Conservation (phyloP, 2,888 invertebrate species). For the Lordiphosa andalusiaca region DNA sequence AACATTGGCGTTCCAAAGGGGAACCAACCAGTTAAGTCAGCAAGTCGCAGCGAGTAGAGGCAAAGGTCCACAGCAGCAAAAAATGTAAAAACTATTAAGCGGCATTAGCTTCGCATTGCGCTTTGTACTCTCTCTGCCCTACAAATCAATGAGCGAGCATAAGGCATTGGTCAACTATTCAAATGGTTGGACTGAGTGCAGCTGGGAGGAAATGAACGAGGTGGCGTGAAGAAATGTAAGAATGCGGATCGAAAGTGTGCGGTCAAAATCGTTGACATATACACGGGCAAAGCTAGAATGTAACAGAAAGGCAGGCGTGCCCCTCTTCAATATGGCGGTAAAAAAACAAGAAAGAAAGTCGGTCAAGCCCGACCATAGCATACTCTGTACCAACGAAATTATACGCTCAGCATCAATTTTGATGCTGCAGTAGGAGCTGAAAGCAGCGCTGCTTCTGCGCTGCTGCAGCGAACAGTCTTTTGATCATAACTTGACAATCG, state of each 20-base stretch:
- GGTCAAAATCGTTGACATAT: too few species aligned
- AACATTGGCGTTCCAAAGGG: slow-evolving; percentile 45
- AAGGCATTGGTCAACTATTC: slow-evolving; percentile 19
- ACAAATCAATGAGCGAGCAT: slow-evolving; percentile 31
- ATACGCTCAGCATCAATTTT: too few species aligned
- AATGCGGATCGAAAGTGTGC: background rate
- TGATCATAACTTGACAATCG: too few species aligned
- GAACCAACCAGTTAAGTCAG: slow-evolving; percentile 69
- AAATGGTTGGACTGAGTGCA: background rate
- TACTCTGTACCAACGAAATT: too few species aligned
- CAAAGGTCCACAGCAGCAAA: slow-evolving; percentile 34
- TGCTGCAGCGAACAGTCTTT: too few species aligned
- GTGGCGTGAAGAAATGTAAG: background rate
- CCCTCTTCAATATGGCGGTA: too few species aligned
- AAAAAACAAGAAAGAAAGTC: too few species aligned
- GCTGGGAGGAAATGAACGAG: background rate
- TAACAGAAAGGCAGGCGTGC: too few species aligned
- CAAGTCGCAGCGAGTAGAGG: slow-evolving; percentile 52
- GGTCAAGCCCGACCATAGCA: too few species aligned
- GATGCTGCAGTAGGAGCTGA: too few species aligned
- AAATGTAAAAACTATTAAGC: slow-evolving; percentile 73
- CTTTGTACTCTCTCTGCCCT: slow-evolving; percentile 57
- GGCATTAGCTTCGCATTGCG: slow-evolving; percentile 68
- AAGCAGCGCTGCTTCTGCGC: too few species aligned
- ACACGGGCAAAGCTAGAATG: too few species aligned